Percentiles rank a stretch among this genome's conserved stretches.
Evolutionary conservation across 2,888 invertebrate genomes (phyloP).

Genomic region (Sisyra nigra): DNA sequence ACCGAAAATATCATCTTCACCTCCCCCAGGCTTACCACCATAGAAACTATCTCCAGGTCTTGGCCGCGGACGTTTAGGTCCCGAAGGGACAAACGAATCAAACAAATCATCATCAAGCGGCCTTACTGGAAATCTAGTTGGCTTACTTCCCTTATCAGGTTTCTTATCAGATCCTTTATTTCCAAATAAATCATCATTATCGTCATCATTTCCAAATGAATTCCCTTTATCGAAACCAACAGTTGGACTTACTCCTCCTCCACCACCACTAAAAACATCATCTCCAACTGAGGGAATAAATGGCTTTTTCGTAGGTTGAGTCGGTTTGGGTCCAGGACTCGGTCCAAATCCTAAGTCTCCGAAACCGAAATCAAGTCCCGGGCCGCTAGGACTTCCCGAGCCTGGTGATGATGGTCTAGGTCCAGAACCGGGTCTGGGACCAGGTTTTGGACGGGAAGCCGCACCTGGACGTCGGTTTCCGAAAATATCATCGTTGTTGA

Average conservation of each 20-base stretch:
- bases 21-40: constrained; percentile 5
- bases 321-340: constrained; percentile 3
- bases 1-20: constrained; percentile 9
- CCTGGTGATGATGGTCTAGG: not conserved
- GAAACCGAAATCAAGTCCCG: constrained; percentile 9
- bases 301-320: constrained; percentile 4
- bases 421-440: constrained; percentile 1
- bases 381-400: constrained; percentile 3
- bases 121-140: not conserved
- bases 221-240: not conserved
- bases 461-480: constrained; percentile 1
- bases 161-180: constrained; percentile 7
- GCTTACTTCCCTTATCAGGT: constrained; percentile 4
- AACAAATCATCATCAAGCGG: not conserved
- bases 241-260: constrained; percentile 11
- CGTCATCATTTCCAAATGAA: constrained; percentile 7
- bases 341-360: constrained; percentile 3
- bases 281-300: constrained; percentile 7
- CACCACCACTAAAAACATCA: constrained; percentile 22
- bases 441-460: not conserved
- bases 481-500: not conserved
- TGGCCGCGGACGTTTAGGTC: not conserved
- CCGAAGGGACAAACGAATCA: not conserved
- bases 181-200: constrained; percentile 15
- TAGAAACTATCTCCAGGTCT: not conserved